Evolutionary conservation across 1,140 invertebrate species (phyloP), one percentile per base, ranked within the genome.

Genomic region (Neodiprion virginianus): DNA sequence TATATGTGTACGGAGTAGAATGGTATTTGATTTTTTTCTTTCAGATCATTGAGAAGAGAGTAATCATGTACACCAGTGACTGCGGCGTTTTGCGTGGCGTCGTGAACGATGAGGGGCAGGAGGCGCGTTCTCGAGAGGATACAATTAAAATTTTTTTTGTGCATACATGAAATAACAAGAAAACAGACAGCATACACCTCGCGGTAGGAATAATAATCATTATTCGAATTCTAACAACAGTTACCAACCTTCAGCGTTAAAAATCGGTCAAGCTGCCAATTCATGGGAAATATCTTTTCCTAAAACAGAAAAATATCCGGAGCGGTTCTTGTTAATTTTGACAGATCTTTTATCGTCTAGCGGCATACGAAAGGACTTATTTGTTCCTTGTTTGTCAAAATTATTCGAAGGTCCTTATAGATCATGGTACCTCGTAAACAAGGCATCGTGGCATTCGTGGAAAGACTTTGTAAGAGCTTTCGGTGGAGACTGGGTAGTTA

Each of bases 341-440:
- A 49, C 69, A 69, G 72, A 73, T 17, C 66, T 53, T 53, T 14
- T 53, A n/a, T 53, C 50, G 10, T 53, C 50, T 14, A 53, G 50
- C 50, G 50, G 50, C 10, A 53, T 53, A 2, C 50, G n/a, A 53
- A 68, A 73, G 69, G 23, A 76, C 66, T 48, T 71, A 47, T 70
- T 73, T 48, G 65, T 73, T 21, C 72, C 72, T 9, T 73, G 61
- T 71, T 66, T 73, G 50, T 76, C 75, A 3, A 71, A 21, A 12
- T 48, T 73, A 14, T 76, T 76, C 50, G 50, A 53, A 53, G 50
- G 50, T 14, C 50, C 50, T 53, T 53, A 53, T 14, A 53, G 50
- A 53, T 67, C 75, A 21, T 77, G 76, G 76, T 77, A 76, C 12
- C 23, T 76, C 9, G 69, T 76, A 8, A 76, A 76, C 17, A 73